Base-by-base conservation (phyloP, 2,888 invertebrate species). In the Tanypteryx hageni region DNA sequence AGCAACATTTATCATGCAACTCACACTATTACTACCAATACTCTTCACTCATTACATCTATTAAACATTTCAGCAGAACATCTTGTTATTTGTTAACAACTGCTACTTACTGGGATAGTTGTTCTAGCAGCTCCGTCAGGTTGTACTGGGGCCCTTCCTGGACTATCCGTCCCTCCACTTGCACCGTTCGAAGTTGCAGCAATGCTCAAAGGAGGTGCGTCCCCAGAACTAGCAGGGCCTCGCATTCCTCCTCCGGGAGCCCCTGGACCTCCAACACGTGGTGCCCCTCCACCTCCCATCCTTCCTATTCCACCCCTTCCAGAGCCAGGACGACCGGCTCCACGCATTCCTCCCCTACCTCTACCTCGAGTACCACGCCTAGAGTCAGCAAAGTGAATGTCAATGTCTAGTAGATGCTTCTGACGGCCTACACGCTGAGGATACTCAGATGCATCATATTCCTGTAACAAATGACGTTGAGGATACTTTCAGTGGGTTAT, bases 371-470 rank as follows among this genome's bases (percentile, higher is more conserved):
- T 94, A 93, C 97, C 97, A 94, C 98, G 97, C 94, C 97, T 96
- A 85, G 96, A 96, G 94, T 98, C 98, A 94, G 97, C 97, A 95
- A 98, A 98, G 94, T 98, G 98, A 95, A 98, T 98, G 95, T 98
- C 98, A 94, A 98, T 98, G 94, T 98, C 98, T 94, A 98, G 95
- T 94, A 98, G 96, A 94, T 97, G 98, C 95, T 98, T 98, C 95
- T 98, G 97, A 93, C 98, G 97, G 57, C 98, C 98, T 94, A 97
- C 98, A 94, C 98, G 97, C 95, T 98, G 98, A 93, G 98, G 98
- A 95, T 97, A 98, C 94, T 98, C 97, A 0, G 97, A 96, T 92
- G 97, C 96, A 94, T 98, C 98, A 94, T 97, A 97, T 94, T 97
- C 96, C 93, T 96, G 95, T 18, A 92, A 92, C 9, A 3, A 18